Evolutionary conservation across 1,140 invertebrate genomes (phyloP), one percentile per base, ranked within the genome.

Genomic region (Diorhabda carinulata): DNA sequence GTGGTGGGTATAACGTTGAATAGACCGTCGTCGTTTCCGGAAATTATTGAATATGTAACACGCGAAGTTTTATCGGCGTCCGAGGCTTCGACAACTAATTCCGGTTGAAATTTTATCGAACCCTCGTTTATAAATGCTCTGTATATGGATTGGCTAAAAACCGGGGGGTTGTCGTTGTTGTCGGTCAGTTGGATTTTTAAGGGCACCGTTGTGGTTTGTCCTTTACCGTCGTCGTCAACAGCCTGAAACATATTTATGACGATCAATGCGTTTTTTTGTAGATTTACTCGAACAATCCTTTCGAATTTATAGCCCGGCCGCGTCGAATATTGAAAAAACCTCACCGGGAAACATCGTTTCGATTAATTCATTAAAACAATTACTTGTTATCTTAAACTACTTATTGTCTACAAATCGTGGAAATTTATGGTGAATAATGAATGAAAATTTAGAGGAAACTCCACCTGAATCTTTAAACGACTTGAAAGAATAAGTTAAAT

Each of bases 91-190:
- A 90, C 86, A 77, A 87, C 72, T 40, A 88, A 70, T n/a, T 88
- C 86, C 0, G 93, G 92, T 71, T 96, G 92, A 75, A 96, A 95
- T 69, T 90, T 90, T 3, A 87, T 83, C 2, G 92, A 87, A 2
- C 92, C 92, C 79, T 97, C 94, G 73, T 95, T 90, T 10, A 96
- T 91, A 3, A 91, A 90, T 0, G 90, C 89, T 5, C 88, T 86
- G 80, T 94, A 95, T 7, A 88, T 83, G 0, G 87, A 82, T 64
- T 88, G 89, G 5, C 86, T 82, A 80, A 96, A 96, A 6, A 86
- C 83, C 0, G 94, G 94, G 0, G 90, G 84, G 77, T 94, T 96
- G 81, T 98, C 96, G 77, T 97, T 97, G 45, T 89, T 90, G 80
- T 97, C 94, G 0, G 84, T 83, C 1, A 97, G 81, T 0, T 87